Evolutionary conservation across 2,113 vertebrate genomes (phyloP), one percentile per base, ranked within the genome.

Genomic region (Xiphophorus couchianus): DNA sequence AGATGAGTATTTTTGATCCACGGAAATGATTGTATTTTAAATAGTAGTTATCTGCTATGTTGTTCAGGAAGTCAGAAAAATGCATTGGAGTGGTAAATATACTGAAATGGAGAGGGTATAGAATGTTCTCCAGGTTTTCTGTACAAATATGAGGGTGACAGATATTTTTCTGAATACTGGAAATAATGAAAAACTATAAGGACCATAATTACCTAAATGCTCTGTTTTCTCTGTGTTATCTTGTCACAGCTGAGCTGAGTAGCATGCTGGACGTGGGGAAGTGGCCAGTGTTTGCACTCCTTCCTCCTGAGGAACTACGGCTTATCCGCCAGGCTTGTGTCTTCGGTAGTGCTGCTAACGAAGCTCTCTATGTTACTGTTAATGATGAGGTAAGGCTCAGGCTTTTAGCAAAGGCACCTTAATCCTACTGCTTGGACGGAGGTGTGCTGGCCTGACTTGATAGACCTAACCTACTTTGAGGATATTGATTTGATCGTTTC

Each of bases 251-350:
- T 74, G 70, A 88, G 86, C 83, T 73, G 73, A 88, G 93, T 93
- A 98, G 95, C 89, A 99, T 99, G 97, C 91, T 99, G 94, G 98
- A 99, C 94, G 96, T 99, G 92, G 97, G 97, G 78, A 98, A 99
- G 92, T 99, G 97, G 97, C 97, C 98, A 1, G 96, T 99, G 84
- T 99, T 99, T 93, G 97, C 98, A 44, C 96, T 99, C 54, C 96
- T 96, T 84, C 96, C 97, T 77, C 96, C 96, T 67, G 96, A 98
- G 88, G 97, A 98, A n/a, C 91, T 98, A 37, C 94, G 94, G 71
- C 94, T 96, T 82, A 96, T 99, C 90, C 95, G 95, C 68, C 97
- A 97, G 84, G 97, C 97, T 63, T 99, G 97, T 93, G 96, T 99
- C 60, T 99, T 98, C 84, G 98, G 97, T 89, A 97, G 92, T 22